Base-by-base conservation (phyloP, 2,797 vertebrate genomes). In the Urosaurus nigricauda region DNA sequence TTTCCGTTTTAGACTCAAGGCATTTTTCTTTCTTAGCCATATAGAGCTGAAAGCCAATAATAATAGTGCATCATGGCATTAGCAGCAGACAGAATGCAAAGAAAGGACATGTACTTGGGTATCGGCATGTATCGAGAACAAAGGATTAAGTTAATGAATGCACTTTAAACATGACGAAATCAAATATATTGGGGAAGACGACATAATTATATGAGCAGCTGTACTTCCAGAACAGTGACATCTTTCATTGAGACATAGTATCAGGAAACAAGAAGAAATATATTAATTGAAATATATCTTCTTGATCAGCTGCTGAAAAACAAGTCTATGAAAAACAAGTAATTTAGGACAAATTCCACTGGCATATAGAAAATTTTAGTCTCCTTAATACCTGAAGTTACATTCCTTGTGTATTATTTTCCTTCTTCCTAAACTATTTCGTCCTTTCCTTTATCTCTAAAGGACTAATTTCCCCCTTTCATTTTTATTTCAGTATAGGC, bases 401-500 rank as follows among this genome's bases (percentile, higher is more conserved):
- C 26, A 8, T 37, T 83, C 11, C 5, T 35, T 35, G 40, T 21
- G 19, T 40, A 11, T 81, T 29, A 35, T 71, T 47, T 51, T 83
- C 35, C 4, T 74, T 21, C n/a, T 26, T 37, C 5, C 21, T 12
- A 84, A 73, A 73, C 24, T 14, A 5, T 35, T 87, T 89, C 77
- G 21, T 77, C 32, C 58, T 60, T 60, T 2, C 85, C 56, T 58
- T 86, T 83, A 47, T 63, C 16, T 89, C 85, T 75, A 73, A 87
- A 65, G 73, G n/a, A 86, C 79, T 84, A 68, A 79, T 79, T 87
- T 84, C 71, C 91, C 92, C 35, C 83, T 84, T 81, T 56, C 53
- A 58, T 89, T 58, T 94, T 77, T 70, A 5, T 77, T 90, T 85
- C 60, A 78, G 89, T 92, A 56, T 90, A 96, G 93, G 91, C 7